Conservation (phyloP, 2,797 vertebrate species). For the Arnoldichthys spilopterus region DNA sequence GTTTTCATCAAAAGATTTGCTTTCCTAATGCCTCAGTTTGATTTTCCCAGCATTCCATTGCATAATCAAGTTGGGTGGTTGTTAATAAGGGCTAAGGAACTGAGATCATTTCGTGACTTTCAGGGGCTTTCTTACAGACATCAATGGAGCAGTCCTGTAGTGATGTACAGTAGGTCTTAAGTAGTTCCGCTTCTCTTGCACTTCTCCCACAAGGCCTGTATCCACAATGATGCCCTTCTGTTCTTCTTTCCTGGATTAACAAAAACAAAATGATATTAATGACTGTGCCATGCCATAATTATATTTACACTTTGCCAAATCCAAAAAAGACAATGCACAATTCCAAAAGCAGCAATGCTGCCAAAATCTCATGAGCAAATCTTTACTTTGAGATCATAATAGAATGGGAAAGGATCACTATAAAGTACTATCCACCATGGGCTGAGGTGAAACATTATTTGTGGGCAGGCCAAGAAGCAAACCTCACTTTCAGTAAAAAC, state of each 20-base stretch:
- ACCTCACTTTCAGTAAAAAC: neutral
- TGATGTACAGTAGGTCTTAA: neutral
- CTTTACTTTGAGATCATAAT: neutral
- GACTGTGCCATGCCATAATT: neutral
- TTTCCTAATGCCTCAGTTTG: neutral
- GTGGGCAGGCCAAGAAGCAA: neutral
- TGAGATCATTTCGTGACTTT: neutral
- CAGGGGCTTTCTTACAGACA: neutral
- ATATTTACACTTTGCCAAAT: neutral
- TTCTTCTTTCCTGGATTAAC: slow-evolving; percentile 12
- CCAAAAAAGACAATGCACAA: neutral
- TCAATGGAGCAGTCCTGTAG: neutral
- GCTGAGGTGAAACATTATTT: neutral
- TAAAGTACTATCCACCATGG: neutral
- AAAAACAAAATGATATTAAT: neutral
- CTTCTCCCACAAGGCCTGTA: neutral
- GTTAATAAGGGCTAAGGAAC: neutral
- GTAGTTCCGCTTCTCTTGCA: neutral
- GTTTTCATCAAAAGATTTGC: neutral
- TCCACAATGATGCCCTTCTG: neutral
- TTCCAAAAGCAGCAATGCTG: neutral
- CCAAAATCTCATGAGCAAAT: too few species aligned
- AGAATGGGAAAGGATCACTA: neutral
- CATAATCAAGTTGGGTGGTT: slow-evolving; percentile 6
- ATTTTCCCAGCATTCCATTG: slow-evolving; percentile 6